Evolutionary conservation across 2,888 invertebrate genomes (phyloP), one percentile per base, ranked within the genome.

Genomic region (Himalopsyche tibetana): DNA sequence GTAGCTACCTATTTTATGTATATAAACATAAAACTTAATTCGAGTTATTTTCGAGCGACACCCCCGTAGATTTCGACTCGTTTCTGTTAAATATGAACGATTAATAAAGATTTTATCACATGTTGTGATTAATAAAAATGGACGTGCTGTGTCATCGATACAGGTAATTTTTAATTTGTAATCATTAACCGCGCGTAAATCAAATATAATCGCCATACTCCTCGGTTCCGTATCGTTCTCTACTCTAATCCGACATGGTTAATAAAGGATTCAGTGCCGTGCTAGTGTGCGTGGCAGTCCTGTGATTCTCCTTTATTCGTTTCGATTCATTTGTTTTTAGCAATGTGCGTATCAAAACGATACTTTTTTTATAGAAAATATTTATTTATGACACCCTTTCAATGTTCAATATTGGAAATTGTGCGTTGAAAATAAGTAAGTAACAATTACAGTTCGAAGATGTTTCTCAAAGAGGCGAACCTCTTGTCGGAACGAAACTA

Each of bases 131-230:
- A 55, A 81, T 82, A 55, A 80, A 83, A 83, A 80, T 84, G 38
- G 79, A 40, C 81, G 74, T 28, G 42, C 81, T 55, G 74, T 86
- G 55, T 82, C 80, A 80, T 51, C 79, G 69, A 80, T 55, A 40
- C 45, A 19, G 38, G 74, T 82, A 83, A 69, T 83, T 83, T 84
- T 83, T 86, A 83, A 83, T 86, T 86, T 83, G 81, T 86, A 81
- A 83, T 86, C 81, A 63, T 86, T 86, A 86, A 83, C 69, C 69
- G 86, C 36, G 51, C 79, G 38, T 86, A 86, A 86, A 86, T 86
- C 83, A 86, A 56, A 40, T 36, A 42, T 40, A 63, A 63, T 56
- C 42, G n/a, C 17, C 63, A 38, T 36, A 63, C 63, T 83, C 28
- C 74, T 74, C 74, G 74, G 74, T 38, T 74, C 74, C 36, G 12